Base-by-base conservation (phyloP, 2,888 invertebrate genomes). In the Alitta virens region DNA sequence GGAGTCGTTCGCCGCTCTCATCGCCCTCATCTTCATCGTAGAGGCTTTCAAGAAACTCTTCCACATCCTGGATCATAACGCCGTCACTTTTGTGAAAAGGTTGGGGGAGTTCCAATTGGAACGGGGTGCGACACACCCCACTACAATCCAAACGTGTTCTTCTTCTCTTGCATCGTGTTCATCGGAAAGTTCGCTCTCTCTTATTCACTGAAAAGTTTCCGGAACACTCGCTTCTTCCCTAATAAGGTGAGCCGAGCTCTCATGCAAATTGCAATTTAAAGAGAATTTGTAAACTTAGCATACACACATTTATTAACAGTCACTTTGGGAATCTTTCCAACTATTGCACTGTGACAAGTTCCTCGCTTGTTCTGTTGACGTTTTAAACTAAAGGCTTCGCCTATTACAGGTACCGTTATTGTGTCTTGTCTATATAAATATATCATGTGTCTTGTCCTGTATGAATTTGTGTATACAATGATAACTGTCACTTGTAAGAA, bases 11-110 rank as follows among this genome's bases (percentile, higher is more conserved):
- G 97, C 98, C 21, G 93, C 94, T 1, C 85, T 98, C 25, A 98
- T 98, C 78, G 96, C 97, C 42, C 91, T 98, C 77, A 99, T 99
- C 79, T 99, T 98, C 83, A 95, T 99, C 83, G 92, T 92, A 80
- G 96, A 98, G 88, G 96, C 98, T 60, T 88, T 98, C 71, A 94
- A 95, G 85, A 97, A 98, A 84, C 91, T 96, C 56, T 84, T 91
- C 72, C 88, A 90, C 53, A 77, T 78, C 43, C 57, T 63, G 40
- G 53, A 68, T 14, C 51, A 65, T 9, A 40, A 49, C 7, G 73
- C 74, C 0, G 65, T 76, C 7, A 33, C 7, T 33, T 7, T 33
- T 66, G 66, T 26, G 24, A 40, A 33, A 14, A 38, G 2, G 7
- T 26, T 24, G 53, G 46, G 2, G 69, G 71, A 1, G 50, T 53